Evolutionary conservation across 23 tunicate species (phyloP), one percentile per base, ranked within the genome.

Genomic region (Clavelina lepadiformis): DNA sequence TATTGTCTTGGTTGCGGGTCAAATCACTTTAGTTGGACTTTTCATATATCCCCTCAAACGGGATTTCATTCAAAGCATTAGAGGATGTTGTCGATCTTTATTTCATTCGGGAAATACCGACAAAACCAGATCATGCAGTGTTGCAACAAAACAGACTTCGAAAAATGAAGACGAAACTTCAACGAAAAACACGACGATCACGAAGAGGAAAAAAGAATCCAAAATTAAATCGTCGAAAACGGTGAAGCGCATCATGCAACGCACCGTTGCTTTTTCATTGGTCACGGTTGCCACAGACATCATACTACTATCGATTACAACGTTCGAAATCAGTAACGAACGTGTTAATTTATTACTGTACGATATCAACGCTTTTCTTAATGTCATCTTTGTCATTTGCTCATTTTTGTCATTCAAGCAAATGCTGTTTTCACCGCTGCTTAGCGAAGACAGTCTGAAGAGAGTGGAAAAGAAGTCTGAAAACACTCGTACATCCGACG

Each of bases 41-140:
- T 80, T 80, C 47, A 32, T 80, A 3, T 80, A 71, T 45, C 76
- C 86, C 4, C 28, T 80, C 53, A 7, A 7, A 31, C 63, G 69
- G 13, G 38, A 60, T 8, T 8, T 41, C 11, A 41, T 15, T 41
- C 13, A 15, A 41, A 15, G 49, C 11, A 41, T 11, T 41, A 8
- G 11, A 8, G 13, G 15, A 15, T 8, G 49, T 41, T 41, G 13
- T 41, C 15, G 13, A 27, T 7, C 15, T 28, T 19, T 5, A 11
- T 28, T 26, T n/a, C 36, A 28, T 28, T 28, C 7, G 11, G 8
- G 4, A 23, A 26, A 59, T 38, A 23, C 19, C 8, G 29, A 36
- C 31, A 27, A 15, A 4, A 26, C 8, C 8, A 26, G 8, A 29
- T 5, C 65, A 25, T 26, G 15, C 7, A 29, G 36, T 6, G 24